Conservation (phyloP, 1,140 invertebrate species). For the Bombus waltoni region DNA sequence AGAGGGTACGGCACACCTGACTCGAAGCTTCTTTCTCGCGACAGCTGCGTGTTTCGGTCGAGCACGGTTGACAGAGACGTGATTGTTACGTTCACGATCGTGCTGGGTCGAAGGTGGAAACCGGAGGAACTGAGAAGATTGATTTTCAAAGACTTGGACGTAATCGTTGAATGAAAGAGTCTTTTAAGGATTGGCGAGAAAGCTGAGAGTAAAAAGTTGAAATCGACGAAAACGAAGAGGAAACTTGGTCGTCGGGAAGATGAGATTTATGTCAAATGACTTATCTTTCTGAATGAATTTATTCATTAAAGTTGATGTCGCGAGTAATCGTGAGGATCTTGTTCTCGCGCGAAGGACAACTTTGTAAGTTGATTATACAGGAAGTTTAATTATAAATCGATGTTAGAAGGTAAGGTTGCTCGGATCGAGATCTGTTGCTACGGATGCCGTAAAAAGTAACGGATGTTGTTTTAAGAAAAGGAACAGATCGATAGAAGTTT, state of each 20-base stretch:
- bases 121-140: not conserved
- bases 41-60: not conserved
- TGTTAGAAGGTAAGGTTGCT: not conserved
- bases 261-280: not conserved
- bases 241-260: not conserved
- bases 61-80: not conserved
- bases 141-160: not conserved
- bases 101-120: too few species aligned
- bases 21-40: slow-evolving; percentile 7
- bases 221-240: too few species aligned
- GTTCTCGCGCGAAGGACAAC: not conserved
- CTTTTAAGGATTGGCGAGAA: too few species aligned
- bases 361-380: not conserved
- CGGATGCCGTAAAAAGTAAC: not conserved
- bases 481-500: not conserved
- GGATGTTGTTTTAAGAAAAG: not conserved
- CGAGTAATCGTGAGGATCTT: not conserved
- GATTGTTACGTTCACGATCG: not conserved
- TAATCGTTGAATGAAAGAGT: not conserved
- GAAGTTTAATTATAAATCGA: not conserved
- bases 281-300: not conserved
- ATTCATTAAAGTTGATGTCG: not conserved
- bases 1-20: slow-evolving; percentile 8
- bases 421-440: not conserved
- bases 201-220: too few species aligned